These are phyloP conservation scores for Cepphus grylle DNA, from an alignment of 2,113 vertebrate species.

Conservation along the genomic window DNA sequence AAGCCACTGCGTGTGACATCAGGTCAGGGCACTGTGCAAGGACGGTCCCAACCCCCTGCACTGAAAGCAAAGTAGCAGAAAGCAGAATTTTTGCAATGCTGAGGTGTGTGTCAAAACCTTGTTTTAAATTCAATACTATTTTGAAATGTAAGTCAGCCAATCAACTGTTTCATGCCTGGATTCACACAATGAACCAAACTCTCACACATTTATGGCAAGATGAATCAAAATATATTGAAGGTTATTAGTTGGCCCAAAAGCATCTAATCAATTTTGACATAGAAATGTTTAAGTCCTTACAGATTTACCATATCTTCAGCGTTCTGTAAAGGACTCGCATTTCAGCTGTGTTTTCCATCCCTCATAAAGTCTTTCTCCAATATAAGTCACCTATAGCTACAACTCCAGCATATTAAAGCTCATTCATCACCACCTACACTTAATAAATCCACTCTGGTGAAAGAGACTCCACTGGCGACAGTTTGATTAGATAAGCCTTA, in stretches of 20 bases:
- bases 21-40: neutral
- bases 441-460: neutral
- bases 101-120: neutral
- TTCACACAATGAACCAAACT: neutral
- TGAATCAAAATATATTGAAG: neutral
- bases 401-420: neutral
- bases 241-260: neutral
- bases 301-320: neutral
- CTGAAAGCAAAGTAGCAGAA: neutral
- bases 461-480: neutral
- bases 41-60: neutral
- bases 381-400: neutral
- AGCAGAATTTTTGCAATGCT: neutral
- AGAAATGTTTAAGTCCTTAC: neutral
- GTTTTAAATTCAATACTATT: neutral
- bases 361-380: neutral
- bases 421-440: neutral
- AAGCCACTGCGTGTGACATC: neutral
- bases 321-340: neutral
- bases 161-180: neutral
- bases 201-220: neutral
- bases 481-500: neutral
- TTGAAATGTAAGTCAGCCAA: neutral
- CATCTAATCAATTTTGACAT: neutral
- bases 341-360: neutral